These are phyloP conservation scores for Aromia moschata DNA, from an alignment of 2,888 invertebrate species.

Conservation along the genomic window DNA sequence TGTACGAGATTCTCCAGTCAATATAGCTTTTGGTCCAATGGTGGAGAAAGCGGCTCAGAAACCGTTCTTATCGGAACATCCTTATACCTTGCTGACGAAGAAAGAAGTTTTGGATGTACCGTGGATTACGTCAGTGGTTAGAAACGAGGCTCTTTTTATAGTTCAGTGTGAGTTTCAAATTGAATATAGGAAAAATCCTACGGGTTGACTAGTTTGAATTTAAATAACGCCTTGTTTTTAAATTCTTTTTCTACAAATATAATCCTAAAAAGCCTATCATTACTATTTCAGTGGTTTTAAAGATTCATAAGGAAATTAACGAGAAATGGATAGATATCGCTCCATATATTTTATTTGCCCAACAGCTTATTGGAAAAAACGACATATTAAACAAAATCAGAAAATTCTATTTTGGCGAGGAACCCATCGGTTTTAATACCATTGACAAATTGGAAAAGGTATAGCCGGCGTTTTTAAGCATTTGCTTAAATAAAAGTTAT, in stretches of 20 bases:
- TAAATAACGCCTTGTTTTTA: too few species aligned
- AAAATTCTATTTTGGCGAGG: constrained; percentile 47
- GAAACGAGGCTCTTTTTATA: constrained; percentile 82
- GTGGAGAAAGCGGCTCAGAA: constrained; percentile 60
- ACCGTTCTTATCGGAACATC: constrained; percentile 74
- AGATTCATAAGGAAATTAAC: too few species aligned
- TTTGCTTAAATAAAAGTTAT: too few species aligned
- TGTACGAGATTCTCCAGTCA: constrained; percentile 40
- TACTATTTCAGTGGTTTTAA: background rate
- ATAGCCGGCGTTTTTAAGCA: background rate
- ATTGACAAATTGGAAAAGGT: constrained; percentile 27
- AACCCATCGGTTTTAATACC: constrained; percentile 40
- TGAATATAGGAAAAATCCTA: too few species aligned
- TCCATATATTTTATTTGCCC: constrained; percentile 43
- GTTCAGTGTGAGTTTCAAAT: too few species aligned
- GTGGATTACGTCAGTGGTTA: constrained; percentile 72
- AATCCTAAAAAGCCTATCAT: too few species aligned
- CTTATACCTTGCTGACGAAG: constrained; percentile 68
- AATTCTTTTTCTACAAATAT: too few species aligned
- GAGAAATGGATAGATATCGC: constrained; percentile 35
- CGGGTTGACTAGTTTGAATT: too few species aligned
- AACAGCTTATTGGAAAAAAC: constrained; percentile 64
- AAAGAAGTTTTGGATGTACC: constrained; percentile 73
- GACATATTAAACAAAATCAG: constrained; percentile 45
- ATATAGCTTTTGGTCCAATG: constrained; percentile 51